These are phyloP conservation scores for Clivina fossor DNA, from an alignment of 2,888 invertebrate species.

Conservation along the genomic window DNA sequence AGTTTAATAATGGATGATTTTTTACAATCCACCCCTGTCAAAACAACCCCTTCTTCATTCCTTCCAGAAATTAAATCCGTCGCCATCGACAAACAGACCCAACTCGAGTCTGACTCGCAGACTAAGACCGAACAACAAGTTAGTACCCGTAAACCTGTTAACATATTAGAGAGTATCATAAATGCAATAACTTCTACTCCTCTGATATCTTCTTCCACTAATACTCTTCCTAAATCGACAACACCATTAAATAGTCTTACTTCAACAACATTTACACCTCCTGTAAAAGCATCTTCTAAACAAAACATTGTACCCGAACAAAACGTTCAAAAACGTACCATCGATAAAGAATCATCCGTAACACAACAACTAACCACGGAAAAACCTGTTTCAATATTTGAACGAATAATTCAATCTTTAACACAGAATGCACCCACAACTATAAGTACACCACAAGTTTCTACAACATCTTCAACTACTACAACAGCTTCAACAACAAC, in stretches of 20 bases:
- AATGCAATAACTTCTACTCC: constrained; percentile 48
- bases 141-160: constrained; percentile 39
- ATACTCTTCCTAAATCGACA: constrained; percentile 7
- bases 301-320: constrained; percentile 15
- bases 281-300: constrained; percentile 11
- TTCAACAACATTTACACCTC: constrained; percentile 7
- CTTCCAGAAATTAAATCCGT: constrained; percentile 13
- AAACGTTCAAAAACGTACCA: constrained; percentile 23
- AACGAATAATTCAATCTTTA: constrained; percentile 33
- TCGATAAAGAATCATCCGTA: constrained; percentile 13
- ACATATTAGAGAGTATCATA: constrained; percentile 52
- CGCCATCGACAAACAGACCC: constrained; percentile 24
- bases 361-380: constrained; percentile 21
- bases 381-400: constrained; percentile 18
- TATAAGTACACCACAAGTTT: constrained; percentile 28
- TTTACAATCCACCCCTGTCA: constrained; percentile 44
- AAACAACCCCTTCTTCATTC: constrained; percentile 33
- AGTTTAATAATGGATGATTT: constrained; percentile 50
- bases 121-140: constrained; percentile 20
- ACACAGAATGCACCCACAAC: constrained; percentile 35
- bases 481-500: constrained; percentile 11
- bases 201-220: constrained; percentile 19
- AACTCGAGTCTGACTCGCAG: constrained; percentile 34
- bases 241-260: no score
- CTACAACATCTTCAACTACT: constrained; percentile 24